Evolutionary conservation across 2,888 invertebrate species (phyloP).

Genomic region (Orthonychiurus folsomi): DNA sequence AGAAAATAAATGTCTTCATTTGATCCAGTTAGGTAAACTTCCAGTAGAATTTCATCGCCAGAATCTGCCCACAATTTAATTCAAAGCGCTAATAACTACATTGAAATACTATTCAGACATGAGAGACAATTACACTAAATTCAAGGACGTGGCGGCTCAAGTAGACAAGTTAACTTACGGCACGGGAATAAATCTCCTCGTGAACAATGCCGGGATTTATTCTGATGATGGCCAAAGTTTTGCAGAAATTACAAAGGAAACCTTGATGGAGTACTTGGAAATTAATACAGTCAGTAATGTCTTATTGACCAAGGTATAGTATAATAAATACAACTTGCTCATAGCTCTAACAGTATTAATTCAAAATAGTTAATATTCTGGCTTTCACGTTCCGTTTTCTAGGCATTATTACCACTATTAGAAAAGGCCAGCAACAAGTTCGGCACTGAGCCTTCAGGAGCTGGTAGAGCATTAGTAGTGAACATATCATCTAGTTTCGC

Average conservation of each 20-base stretch:
- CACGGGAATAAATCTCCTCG: conserved; percentile 69
- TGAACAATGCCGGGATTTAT: conserved; percentile 78
- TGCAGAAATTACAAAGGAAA: conserved; percentile 59
- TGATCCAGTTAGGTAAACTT: conserved; percentile 32
- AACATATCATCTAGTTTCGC: conserved; percentile 77
- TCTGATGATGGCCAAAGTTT: conserved; percentile 53
- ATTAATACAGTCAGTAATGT: conserved; percentile 77
- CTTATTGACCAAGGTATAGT: conserved; percentile 65
- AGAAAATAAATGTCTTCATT: conserved; percentile 20
- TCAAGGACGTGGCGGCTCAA: conserved; percentile 52
- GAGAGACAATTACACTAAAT: conserved; percentile 53
- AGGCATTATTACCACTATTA: conserved; percentile 62
- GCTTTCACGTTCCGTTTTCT: too few species aligned
- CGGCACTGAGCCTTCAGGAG: conserved; percentile 16
- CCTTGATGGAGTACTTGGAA: conserved; percentile 60
- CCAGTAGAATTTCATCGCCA: neutral
- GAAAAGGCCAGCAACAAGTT: conserved; percentile 24
- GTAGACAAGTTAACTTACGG: conserved; percentile 55
- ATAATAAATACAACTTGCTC: neutral
- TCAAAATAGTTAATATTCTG: too few species aligned
- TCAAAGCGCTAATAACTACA: neutral
- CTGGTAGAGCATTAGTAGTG: conserved; percentile 48
- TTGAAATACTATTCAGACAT: conserved; percentile 52
- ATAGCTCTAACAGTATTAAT: neutral
- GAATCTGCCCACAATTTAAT: neutral